These are phyloP conservation scores for Ormyrus labotus DNA, from an alignment of 2,888 invertebrate genomes.

Conservation along the genomic window DNA sequence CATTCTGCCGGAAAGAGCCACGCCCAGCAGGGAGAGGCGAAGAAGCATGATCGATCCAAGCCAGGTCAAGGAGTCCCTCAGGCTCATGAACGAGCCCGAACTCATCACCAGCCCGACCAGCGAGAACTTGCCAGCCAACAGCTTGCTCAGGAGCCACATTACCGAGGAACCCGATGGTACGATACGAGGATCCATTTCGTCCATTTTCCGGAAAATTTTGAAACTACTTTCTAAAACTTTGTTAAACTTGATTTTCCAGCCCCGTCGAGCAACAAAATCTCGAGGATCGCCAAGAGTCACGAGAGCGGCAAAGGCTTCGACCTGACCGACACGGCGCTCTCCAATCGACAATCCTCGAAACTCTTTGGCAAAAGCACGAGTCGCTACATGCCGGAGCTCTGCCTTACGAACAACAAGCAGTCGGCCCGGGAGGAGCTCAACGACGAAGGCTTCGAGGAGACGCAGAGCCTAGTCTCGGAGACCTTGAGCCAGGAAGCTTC, in stretches of 20 bases:
- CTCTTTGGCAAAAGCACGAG: constrained; percentile 60
- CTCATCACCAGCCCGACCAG: constrained; percentile 54
- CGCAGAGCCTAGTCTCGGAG: constrained; percentile 91
- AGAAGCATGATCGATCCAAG: constrained; percentile 76
- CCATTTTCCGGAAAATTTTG: too few relatives aligned
- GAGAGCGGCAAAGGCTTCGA: constrained; percentile 8
- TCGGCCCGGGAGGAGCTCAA: constrained; percentile 84
- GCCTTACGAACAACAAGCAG: constrained; percentile 74
- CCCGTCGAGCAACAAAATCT: background rate
- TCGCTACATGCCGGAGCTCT: constrained; percentile 75
- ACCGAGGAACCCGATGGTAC: constrained; percentile 26
- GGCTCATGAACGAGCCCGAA: constrained; percentile 57
- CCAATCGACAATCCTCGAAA: constrained; percentile 22
- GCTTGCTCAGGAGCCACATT: constrained; percentile 4
- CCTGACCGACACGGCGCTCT: background rate
- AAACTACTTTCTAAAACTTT: too few relatives aligned
- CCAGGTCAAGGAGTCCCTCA: constrained; percentile 67
- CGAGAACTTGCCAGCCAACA: constrained; percentile 38
- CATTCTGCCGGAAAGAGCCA: constrained; percentile 70
- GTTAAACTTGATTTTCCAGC: too few relatives aligned
- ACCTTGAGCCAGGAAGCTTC: constrained; percentile 91
- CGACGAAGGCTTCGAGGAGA: constrained; percentile 94
- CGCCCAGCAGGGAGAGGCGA: constrained; percentile 73
- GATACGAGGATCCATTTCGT: too few relatives aligned
- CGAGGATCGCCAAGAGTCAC: constrained; percentile 13